Evolutionary conservation across 2,797 vertebrate species (phyloP).

Genomic region (Hypotaenidia okinawae): DNA sequence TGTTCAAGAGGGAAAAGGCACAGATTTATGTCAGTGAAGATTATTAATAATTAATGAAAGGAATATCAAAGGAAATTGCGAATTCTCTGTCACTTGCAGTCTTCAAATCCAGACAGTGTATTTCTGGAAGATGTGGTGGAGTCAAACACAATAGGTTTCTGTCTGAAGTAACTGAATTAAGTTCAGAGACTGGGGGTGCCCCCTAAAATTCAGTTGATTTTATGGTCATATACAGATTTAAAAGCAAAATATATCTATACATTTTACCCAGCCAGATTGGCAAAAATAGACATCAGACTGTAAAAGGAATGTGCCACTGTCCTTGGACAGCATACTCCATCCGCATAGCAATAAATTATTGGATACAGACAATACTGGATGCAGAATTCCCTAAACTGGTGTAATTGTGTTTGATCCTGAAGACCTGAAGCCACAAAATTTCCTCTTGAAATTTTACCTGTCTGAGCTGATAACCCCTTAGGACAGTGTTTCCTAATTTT

Average conservation of each 20-base stretch:
- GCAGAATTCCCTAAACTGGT: not conserved
- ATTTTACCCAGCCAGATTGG: not conserved
- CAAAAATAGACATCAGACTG: not conserved
- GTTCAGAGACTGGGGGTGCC: not conserved
- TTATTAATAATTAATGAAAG: not conserved
- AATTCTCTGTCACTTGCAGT: not conserved
- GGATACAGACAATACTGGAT: not conserved
- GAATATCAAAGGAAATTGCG: not conserved
- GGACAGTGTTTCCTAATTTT: not conserved
- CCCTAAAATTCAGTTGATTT: accelerated
- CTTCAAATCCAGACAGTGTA: not conserved
- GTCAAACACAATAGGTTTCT: not conserved
- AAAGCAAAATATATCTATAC: not conserved
- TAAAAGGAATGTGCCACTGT: not conserved
- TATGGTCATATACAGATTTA: not conserved
- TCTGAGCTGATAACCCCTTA: not conserved
- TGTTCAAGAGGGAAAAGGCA: not conserved
- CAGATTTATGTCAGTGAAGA: not conserved
- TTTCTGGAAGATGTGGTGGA: not conserved
- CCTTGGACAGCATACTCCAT: not conserved
- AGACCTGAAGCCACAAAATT: not conserved
- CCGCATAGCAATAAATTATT: not conserved
- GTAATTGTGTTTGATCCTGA: not conserved
- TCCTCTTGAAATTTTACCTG: not conserved
- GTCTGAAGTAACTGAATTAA: not conserved